phyloP scores from a whole-genome alignment of 2,113 vertebrate species.

The Marmota monax region DNA sequence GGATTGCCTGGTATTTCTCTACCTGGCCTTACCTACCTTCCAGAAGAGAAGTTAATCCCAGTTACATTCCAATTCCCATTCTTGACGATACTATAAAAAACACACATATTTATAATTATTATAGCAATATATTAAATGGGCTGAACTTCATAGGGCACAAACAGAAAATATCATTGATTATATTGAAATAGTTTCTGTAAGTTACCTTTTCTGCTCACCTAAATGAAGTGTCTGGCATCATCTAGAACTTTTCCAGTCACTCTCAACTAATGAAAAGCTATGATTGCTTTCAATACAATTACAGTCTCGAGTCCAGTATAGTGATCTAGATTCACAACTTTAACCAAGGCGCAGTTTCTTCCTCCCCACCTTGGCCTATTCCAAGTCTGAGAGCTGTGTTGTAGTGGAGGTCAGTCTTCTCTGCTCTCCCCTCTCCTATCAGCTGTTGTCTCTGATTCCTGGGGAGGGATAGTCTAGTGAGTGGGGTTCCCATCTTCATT shows the following conservation, averaged over 20 bases:
- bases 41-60: too few species aligned
- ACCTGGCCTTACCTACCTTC: background rate
- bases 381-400: background rate
- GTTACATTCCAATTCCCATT: background rate
- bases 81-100: background rate
- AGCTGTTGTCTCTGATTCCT: background rate
- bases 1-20: background rate
- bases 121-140: background rate
- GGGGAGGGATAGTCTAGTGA: background rate
- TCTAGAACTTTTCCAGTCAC: background rate
- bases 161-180: background rate
- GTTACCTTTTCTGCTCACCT: background rate
- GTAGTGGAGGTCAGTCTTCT: background rate
- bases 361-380: background rate
- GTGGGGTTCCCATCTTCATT: background rate
- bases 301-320: background rate
- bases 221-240: background rate
- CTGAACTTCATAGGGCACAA: background rate
- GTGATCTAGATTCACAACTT: background rate
- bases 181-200: background rate
- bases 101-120: background rate
- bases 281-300: background rate
- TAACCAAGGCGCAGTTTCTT: background rate
- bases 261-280: background rate
- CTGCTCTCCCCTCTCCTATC: background rate